phyloP scores from a whole-genome alignment of 2,797 vertebrate species.

The Ctenopoma kingsleyae region DNA sequence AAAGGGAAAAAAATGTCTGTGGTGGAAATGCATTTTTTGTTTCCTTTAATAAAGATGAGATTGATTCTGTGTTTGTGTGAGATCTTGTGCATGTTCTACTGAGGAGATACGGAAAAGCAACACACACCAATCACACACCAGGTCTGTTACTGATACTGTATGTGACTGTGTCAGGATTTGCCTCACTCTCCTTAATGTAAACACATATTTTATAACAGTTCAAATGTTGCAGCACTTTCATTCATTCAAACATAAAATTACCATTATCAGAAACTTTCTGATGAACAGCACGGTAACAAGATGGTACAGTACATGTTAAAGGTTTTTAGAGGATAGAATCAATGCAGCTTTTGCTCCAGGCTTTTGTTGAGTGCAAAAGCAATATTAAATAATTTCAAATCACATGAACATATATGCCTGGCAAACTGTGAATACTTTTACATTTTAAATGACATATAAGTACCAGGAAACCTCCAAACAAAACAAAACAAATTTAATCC shows the following conservation, averaged over 20 bases:
- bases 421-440: not conserved
- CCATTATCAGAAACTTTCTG: no score
- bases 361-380: not conserved
- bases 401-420: not conserved
- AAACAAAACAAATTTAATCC: constrained; percentile 8
- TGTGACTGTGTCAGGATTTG: not conserved
- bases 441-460: constrained; percentile 23
- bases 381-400: constrained; percentile 15
- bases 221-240: not conserved
- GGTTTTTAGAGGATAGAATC: not conserved
- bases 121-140: not conserved
- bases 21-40: constrained; percentile 31
- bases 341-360: constrained; percentile 1
- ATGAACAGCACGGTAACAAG: not conserved
- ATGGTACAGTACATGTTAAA: not conserved
- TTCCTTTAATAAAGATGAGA: constrained; percentile 63
- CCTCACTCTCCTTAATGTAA: not conserved
- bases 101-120: constrained; percentile 5
- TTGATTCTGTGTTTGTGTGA: constrained; percentile 39
- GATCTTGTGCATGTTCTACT: not conserved
- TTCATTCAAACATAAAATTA: no score
- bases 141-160: not conserved
- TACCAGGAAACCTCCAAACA: constrained; percentile 6
- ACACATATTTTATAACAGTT: no score
- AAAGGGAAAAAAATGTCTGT: constrained; percentile 48